phyloP scores from a whole-genome alignment of 2,888 invertebrate species.

The Dynastes grantii region DNA sequence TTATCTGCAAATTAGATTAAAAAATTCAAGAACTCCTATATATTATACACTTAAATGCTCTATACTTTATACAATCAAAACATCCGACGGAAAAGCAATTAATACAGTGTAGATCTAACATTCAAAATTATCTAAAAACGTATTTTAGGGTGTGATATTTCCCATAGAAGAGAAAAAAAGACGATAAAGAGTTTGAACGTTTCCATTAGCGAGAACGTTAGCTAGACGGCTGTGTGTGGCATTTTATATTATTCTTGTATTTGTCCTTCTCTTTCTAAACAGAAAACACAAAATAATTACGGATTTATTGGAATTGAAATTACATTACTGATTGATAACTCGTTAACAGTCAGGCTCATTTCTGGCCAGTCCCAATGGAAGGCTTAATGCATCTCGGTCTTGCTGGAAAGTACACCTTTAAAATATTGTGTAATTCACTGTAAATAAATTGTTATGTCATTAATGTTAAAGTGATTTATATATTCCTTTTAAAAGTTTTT shows the following conservation, averaged over 20 bases:
- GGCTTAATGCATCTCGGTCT: conserved; percentile 6
- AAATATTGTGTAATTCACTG: conserved; percentile 36
- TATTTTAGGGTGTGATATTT: conserved; percentile 43
- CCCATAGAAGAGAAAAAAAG: conserved; percentile 19
- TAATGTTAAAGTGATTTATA: conserved; percentile 35
- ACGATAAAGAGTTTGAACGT: conserved; percentile 42
- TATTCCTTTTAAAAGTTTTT: conserved; percentile 14
- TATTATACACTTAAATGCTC: no score
- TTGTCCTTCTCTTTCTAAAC: conserved; percentile 17
- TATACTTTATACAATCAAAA: no score
- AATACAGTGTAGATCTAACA: conserved; percentile 37
- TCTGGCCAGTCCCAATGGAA: background rate
- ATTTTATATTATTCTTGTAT: conserved; percentile 48
- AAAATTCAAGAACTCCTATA: no score
- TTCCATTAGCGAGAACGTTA: conserved; percentile 40
- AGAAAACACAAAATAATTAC: conserved; percentile 45
- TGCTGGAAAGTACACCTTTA: conserved; percentile 3
- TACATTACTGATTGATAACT: conserved; percentile 34
- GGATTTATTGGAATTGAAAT: conserved; percentile 41
- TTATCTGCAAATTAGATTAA: no score
- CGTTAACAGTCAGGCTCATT: conserved; percentile 9
- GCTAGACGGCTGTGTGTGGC: conserved; percentile 48
- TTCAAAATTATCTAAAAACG: conserved; percentile 42
- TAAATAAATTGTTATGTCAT: conserved; percentile 37
- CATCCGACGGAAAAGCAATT: conserved; percentile 17